Base-by-base conservation (phyloP, 2,888 invertebrate species). In the Macrostomum cliftonense region DNA sequence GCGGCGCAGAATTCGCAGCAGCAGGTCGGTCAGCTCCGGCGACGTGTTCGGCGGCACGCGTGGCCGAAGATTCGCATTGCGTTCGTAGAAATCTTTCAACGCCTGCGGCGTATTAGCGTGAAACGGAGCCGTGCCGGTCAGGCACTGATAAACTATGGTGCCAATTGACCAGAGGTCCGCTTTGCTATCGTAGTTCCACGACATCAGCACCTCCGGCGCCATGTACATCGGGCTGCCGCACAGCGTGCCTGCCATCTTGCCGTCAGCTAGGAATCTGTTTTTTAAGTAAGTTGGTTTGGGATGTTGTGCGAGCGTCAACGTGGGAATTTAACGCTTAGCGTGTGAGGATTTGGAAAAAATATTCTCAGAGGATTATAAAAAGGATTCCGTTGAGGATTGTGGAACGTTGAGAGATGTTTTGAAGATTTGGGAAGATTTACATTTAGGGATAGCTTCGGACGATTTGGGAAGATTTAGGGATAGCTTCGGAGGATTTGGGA, bases 171-270 rank as follows among this genome's bases (percentile, higher is more conserved):
- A 97, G 52, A 97, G 77, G 74, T 97, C 97, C 12, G 97, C 97
- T 75, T 97, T 97, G 48, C 91, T 93, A 72, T 91, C 91, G 68
- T 97, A 97, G 65, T 93, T 87, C 54, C 88, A 74, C 1, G 93
- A 93, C 93, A 97, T 95, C 62, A 97, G 97, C 48, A 97, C 93
- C 76, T 95, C 93, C 1, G 93, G 93, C 37, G 93, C 93, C 95
- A 97, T 97, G 68, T 97, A 97, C 97, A 97, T 97, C 13, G 97
- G 97, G 44, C 95, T 97, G 43, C 97, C 97, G 72, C 97, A 97
- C 40, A 99, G 76, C 37, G 97, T 97, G 54, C 91, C 95, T 49
- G 97, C 97, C 97, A 97, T 99, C 49, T 89, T 91, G 55, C 97
- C 97, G 68, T 95, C 95, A 73, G 87, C 84, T 43, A 99, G 77